Evolutionary conservation across 2,888 invertebrate genomes (phyloP), one percentile per base, ranked within the genome.

Genomic region (Pammene aurita): DNA sequence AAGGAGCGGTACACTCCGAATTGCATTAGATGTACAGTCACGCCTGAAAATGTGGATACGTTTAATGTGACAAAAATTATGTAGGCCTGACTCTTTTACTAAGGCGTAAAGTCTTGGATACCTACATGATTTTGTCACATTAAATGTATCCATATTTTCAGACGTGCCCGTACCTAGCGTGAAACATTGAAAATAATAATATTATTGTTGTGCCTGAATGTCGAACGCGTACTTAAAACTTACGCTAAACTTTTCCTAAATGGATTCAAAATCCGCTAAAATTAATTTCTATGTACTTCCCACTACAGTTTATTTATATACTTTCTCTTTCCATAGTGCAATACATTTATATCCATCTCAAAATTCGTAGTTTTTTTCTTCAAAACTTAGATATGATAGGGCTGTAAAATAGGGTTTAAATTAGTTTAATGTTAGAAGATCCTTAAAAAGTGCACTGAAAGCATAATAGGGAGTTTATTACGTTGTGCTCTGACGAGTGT

Each of bases 341-440:
- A 91, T 91, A 90, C 76, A 78, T 83, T 74, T 77, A 76, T 77
- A 83, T 82, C 85, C 86, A 88, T 81, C 81, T 77, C 76, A 84
- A 82, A 74, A 81, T 77, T 73, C 79, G 78, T 79, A 84, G 81
- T 80, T 81, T 81, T n/a, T 61, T 79, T 81, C 76, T 81, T 80
- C 77, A 77, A 78, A 78, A 79, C 80, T 78, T 82, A 81, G 75
- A 75, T 82, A 79, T 76, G 75, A 84, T 86, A 86, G 89, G 86
- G 85, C 84, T 90, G 88, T 89, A 88, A 87, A 84, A 81, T 89
- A 88, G 89, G 84, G 72, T 84, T 54, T 71, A 80, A 78, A 80
- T 81, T 82, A 83, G 77, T 80, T 81, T 78, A 67, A 63, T 84
- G 80, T 85, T 86, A 82, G 75, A 78, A 83, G 77, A 79, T 74